A percentile compares a stretch with the other conserved stretches of the same genome.
Conservation (phyloP, 2,888 invertebrate species). For the Zelleria hepariella region DNA sequence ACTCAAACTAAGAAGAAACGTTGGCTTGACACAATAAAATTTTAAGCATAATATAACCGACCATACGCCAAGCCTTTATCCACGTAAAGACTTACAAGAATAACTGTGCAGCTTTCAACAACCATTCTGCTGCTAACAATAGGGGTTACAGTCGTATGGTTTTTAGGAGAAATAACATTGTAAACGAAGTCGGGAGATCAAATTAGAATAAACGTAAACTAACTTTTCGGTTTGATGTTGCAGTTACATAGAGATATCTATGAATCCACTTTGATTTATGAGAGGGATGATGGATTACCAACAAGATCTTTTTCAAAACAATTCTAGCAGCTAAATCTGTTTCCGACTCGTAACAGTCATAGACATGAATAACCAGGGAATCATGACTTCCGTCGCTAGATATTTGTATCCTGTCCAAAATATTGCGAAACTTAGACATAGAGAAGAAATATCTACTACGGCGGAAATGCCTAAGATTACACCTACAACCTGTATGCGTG, state of each 20-base stretch:
- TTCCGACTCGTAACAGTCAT: too few species aligned
- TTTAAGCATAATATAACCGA: conserved; percentile 7
- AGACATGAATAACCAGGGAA: too few species aligned
- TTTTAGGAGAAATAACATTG: not conserved
- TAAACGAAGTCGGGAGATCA: not conserved
- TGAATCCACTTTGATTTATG: not conserved
- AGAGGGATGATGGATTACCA: not conserved
- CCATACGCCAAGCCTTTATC: conserved; percentile 12
- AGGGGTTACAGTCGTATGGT: not conserved
- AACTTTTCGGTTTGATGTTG: not conserved
- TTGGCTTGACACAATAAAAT: conserved; percentile 53
- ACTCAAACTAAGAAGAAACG: conserved; percentile 36
- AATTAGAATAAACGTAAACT: not conserved
- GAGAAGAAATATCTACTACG: too few species aligned
- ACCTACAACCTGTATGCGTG: too few species aligned
- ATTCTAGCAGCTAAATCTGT: not conserved
- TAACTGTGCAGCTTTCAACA: not conserved
- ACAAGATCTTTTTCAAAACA: not conserved
- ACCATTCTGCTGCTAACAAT: not conserved
- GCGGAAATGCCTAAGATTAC: too few species aligned
- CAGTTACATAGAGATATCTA: not conserved
- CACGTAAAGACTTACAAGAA: not conserved
- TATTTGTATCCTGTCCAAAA: too few species aligned
- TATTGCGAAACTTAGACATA: too few species aligned
- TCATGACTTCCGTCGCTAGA: too few species aligned